These are phyloP conservation scores for Leiothrix lutea DNA, from an alignment of 2,113 vertebrate genomes.

Conservation along the genomic window DNA sequence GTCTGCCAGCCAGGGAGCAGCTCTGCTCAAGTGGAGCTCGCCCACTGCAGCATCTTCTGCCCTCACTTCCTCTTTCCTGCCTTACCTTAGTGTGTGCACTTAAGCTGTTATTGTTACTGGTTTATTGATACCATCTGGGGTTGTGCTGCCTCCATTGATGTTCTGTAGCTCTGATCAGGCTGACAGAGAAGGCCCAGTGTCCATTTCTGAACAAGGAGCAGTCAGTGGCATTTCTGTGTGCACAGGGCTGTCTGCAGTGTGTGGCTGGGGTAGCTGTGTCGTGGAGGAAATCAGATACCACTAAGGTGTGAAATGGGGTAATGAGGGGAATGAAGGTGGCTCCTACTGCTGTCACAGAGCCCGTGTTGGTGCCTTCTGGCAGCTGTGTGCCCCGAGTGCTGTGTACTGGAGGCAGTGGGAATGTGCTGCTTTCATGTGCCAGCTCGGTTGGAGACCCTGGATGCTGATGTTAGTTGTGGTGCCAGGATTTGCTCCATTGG, in stretches of 20 bases:
- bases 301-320: background rate
- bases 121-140: background rate
- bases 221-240: background rate
- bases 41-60: background rate
- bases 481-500: background rate
- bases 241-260: background rate
- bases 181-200: background rate
- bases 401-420: background rate
- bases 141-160: background rate
- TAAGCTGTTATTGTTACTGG: background rate
- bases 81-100: background rate
- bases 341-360: background rate
- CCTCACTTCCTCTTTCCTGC: background rate
- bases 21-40: background rate
- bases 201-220: background rate
- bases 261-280: background rate
- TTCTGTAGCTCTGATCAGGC: background rate
- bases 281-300: background rate
- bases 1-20: background rate
- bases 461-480: fast-evolving
- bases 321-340: background rate
- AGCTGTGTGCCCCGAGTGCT: background rate
- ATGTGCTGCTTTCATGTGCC: background rate
- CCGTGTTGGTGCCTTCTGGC: background rate
- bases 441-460: background rate